Evolutionary conservation across 2,797 vertebrate species (phyloP).

Genomic region (Acrocephalus scirpaceus): DNA sequence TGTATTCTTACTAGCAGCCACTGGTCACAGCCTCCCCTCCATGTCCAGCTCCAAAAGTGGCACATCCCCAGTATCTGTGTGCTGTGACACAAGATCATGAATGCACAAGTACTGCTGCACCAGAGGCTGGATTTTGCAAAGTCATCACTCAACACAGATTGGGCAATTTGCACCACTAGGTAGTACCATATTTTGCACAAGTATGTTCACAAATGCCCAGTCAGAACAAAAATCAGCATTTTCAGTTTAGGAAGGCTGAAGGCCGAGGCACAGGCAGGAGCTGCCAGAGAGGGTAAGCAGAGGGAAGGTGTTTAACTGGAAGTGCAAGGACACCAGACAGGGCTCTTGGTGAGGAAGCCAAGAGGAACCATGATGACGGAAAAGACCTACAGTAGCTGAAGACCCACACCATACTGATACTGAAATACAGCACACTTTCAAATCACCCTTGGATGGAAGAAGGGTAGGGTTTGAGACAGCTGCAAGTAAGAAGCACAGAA

Average conservation of each 20-base stretch:
- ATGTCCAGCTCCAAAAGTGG: accelerated
- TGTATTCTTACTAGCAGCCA: accelerated
- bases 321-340: neutral
- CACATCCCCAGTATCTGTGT: accelerated
- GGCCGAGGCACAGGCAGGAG: neutral
- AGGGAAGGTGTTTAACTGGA: neutral
- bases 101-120: neutral
- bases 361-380: neutral
- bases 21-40: accelerated
- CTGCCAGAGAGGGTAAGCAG: neutral
- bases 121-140: accelerated
- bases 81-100: accelerated
- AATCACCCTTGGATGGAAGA: neutral
- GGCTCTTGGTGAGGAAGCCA: neutral
- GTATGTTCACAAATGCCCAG: neutral
- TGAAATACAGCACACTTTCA: neutral
- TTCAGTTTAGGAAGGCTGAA: neutral
- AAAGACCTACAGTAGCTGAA: neutral
- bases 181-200: neutral
- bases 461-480: neutral
- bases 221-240: neutral
- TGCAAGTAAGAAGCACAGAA: neutral
- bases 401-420: neutral
- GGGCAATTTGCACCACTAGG: neutral
- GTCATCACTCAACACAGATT: neutral